Evolutionary conservation across 23 tunicate species (phyloP).

Genomic region (Trididemnum clinides): DNA sequence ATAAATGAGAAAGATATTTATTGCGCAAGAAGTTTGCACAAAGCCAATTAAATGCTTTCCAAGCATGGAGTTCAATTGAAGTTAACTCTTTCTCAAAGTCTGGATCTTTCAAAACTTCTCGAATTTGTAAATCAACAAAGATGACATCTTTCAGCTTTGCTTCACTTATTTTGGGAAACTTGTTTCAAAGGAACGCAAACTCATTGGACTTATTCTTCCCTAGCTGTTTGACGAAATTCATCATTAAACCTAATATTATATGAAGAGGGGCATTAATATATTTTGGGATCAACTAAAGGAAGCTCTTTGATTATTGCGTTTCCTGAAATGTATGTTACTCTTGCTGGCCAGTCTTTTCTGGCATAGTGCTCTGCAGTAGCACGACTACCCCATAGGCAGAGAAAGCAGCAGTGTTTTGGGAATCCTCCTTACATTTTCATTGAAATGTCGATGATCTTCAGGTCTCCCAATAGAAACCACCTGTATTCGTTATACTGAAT

Average conservation of each 20-base stretch:
- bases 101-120: slow-evolving; percentile 30
- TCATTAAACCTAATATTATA: slow-evolving; percentile 22
- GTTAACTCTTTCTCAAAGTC: slow-evolving; percentile 2
- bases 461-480: slow-evolving; percentile 27
- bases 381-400: slow-evolving; percentile 46
- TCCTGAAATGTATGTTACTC: slow-evolving; percentile 23
- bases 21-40: slow-evolving; percentile 39
- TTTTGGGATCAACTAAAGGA: slow-evolving; percentile 18
- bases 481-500: slow-evolving; percentile 27
- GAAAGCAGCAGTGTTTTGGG: slow-evolving; percentile 47
- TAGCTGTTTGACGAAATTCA: slow-evolving; percentile 34
- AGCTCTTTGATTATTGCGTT: neutral
- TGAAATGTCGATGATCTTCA: slow-evolving; percentile 26
- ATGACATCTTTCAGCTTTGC: slow-evolving; percentile 42
- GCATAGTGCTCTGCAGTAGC: slow-evolving; percentile 42
- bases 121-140: slow-evolving; percentile 32
- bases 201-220: slow-evolving; percentile 33
- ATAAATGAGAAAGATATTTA: slow-evolving; percentile 9
- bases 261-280: slow-evolving; percentile 25
- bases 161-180: slow-evolving; percentile 33
- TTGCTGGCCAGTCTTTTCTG: slow-evolving; percentile 32
- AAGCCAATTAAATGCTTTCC: slow-evolving; percentile 40
- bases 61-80: slow-evolving; percentile 17
- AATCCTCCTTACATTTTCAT: slow-evolving; percentile 31
- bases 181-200: slow-evolving; percentile 22